Base-by-base conservation (phyloP, 2,797 vertebrate species). In the Trachops cirrhosus region DNA sequence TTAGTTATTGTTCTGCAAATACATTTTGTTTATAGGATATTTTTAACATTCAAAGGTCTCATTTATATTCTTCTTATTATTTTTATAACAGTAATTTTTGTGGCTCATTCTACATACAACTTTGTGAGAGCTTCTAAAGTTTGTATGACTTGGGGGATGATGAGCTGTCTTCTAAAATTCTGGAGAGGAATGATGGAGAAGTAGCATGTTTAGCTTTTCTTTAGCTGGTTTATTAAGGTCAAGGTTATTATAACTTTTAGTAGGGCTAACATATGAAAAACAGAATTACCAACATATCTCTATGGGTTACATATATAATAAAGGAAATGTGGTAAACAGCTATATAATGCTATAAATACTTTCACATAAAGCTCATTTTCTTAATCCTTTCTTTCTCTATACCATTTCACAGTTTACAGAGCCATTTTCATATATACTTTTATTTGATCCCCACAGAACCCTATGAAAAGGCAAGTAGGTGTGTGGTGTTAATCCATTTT, bases 351-450 rank as follows among this genome's bases (percentile, higher is more conserved):
- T 73, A 0, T 78, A 77, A 68, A 41, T 86, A 79, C 57, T 94
- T 91, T 62, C n/a, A 78, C 41, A 32, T 90, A 75, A 94, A 94
- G 34, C 52, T 82, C 22, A 74, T 78, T 96, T 94, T 94, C 59
- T 89, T 94, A 71, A 78, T 83, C 68, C 21, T 59, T 87, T 82
- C 77, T 75, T 84, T 92, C 57, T 79, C 9, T 50, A 39, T 1
- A 26, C 29, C 50, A 86, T 71, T 92, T 93, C 59, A 89, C 86
- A 71, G 29, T 83, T 92, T 74, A 41, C 34, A 84, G 68, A 86
- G 57, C n/a, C 32, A 68, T 86, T 96, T 95, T 92, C 50, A 39
- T 64, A 93, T 73, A 32, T 89, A 85, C 78, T 92, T 94, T 91
- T 29, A 83, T 78, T 90, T 88, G 50, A 71, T 59, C 15, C 52